Percentiles rank a stretch among this genome's conserved stretches.
phyloP scores from a whole-genome alignment of 2,113 vertebrate species.

The Meriones unguiculatus region DNA sequence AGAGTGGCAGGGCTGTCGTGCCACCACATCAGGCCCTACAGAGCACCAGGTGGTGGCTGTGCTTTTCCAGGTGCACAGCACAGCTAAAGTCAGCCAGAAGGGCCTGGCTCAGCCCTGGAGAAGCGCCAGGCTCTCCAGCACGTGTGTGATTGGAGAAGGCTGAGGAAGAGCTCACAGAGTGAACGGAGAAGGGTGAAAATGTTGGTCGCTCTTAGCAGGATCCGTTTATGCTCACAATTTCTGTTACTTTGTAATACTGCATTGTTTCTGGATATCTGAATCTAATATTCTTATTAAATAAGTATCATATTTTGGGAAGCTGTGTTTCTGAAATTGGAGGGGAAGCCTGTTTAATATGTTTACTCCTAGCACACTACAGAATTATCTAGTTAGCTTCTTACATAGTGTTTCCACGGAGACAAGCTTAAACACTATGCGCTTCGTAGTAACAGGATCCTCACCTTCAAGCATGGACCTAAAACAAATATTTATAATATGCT shows the following conservation, averaged over 20 bases:
- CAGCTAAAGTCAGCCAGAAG: background rate
- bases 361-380: slow-evolving; percentile 15
- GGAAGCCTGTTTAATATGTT: slow-evolving; percentile 4
- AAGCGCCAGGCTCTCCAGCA: background rate
- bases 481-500: slow-evolving; percentile 50
- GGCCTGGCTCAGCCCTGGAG: background rate
- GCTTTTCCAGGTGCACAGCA: background rate
- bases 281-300: slow-evolving; percentile 20
- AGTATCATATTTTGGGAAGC: background rate
- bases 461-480: slow-evolving; percentile 50
- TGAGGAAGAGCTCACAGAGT: background rate
- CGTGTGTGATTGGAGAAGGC: rapidly evolving
- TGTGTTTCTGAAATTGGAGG: slow-evolving; percentile 18
- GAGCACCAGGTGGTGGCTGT: background rate
- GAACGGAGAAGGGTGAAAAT: background rate
- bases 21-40: background rate
- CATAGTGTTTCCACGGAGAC: background rate
- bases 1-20: background rate
- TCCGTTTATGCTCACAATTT: background rate
- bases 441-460: slow-evolving; percentile 44
- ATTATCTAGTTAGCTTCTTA: background rate
- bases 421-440: background rate
- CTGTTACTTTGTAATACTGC: slow-evolving; percentile 17
- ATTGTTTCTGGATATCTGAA: slow-evolving; percentile 50
- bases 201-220: background rate